phyloP scores from a whole-genome alignment of 2,797 vertebrate genomes.

The Odontamblyopus lacepedii region DNA sequence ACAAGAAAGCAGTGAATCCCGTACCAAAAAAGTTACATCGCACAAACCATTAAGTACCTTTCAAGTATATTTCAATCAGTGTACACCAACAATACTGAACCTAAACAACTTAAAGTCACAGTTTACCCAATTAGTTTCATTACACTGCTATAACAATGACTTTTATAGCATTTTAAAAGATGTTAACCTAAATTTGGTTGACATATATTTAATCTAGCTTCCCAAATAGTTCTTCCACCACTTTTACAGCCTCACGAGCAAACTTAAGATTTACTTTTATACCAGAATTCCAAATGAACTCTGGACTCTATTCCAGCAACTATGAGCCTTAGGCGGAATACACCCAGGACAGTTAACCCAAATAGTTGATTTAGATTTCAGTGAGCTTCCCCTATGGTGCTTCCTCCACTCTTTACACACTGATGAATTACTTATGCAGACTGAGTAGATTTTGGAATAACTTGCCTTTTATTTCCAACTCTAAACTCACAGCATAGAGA shows the following conservation, averaged over 20 bases:
- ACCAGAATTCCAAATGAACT: not conserved
- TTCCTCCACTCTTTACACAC: conserved; percentile 8
- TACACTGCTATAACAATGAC: not conserved
- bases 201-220: not conserved
- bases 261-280: conserved; percentile 1
- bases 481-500: conserved; percentile 1
- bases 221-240: not conserved
- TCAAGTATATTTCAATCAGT: too few relatives aligned
- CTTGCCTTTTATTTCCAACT: conserved; percentile 3
- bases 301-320: not conserved
- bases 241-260: not conserved
- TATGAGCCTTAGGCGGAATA: conserved; percentile 1
- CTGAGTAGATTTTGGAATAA: conserved; percentile 1
- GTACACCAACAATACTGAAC: too few relatives aligned
- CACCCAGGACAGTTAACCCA: not conserved
- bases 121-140: too few relatives aligned
- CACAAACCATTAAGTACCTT: too few relatives aligned
- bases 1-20: too few relatives aligned
- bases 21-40: too few relatives aligned
- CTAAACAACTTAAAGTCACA: too few relatives aligned
- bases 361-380: not conserved
- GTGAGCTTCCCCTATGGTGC: not conserved
- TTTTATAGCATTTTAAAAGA: conserved; percentile 6
- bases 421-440: conserved; percentile 24
- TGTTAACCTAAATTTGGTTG: not conserved